phyloP scores from a whole-genome alignment of 2,888 invertebrate genomes.

The Ichneumoninae sp. region DNA sequence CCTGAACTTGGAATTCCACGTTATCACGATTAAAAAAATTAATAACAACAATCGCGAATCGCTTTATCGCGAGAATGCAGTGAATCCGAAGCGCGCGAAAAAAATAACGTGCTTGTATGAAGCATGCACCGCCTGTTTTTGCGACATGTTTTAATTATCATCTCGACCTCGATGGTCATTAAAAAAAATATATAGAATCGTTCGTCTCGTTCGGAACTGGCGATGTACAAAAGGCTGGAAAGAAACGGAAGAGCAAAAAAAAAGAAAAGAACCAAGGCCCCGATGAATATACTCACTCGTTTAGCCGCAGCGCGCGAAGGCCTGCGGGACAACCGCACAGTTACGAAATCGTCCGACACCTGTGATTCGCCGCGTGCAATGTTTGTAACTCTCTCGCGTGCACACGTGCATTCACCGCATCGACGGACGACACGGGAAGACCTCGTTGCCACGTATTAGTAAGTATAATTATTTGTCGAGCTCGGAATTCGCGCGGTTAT shows the following conservation, averaged over 20 bases:
- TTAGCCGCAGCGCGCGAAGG: conserved; percentile 35
- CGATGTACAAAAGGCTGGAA: conserved; percentile 6
- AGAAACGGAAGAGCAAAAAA: not conserved
- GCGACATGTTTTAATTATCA: not conserved
- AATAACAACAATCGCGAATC: not conserved
- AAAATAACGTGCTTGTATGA: not conserved
- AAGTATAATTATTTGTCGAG: conserved; percentile 32
- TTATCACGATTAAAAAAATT: not conserved
- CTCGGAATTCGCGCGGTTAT: not conserved
- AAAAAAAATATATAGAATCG: not conserved
- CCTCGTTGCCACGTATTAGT: not conserved
- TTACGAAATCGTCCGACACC: conserved; percentile 53
- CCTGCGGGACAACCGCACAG: conserved; percentile 27
- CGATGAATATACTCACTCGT: conserved; percentile 31
- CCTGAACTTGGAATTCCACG: not conserved
- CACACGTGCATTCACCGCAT: conserved; percentile 13
- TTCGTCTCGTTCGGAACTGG: not conserved
- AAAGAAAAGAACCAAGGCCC: conserved; percentile 24
- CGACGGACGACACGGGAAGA: not conserved
- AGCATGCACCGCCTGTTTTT: not conserved
- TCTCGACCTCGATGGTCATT: not conserved
- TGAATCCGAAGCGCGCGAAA: not conserved
- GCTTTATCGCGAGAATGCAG: not conserved
- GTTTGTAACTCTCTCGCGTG: conserved; percentile 18
- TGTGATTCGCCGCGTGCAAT: conserved; percentile 24